Conservation (phyloP, 2,888 invertebrate species). For the Eristalinus sepulchralis region DNA sequence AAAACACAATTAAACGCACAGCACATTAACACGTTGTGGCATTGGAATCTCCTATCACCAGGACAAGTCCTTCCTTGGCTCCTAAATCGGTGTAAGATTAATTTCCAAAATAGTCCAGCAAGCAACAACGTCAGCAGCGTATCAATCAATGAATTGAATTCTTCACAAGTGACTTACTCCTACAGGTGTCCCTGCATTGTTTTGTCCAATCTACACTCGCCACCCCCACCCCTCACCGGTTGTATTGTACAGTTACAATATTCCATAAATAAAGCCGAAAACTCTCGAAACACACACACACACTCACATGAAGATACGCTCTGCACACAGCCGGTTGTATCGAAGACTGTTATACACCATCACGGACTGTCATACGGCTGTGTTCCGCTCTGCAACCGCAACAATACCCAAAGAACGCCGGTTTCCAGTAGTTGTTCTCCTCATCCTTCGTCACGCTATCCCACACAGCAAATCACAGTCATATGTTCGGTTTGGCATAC, state of each 20-base stretch:
- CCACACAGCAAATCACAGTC: conserved; percentile 58
- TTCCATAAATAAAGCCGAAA: conserved; percentile 66
- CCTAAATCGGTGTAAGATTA: not conserved
- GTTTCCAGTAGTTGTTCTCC: conserved; percentile 39
- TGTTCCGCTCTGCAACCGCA: conserved; percentile 20
- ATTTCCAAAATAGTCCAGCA: not conserved
- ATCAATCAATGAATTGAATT: conserved; percentile 66
- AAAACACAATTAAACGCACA: not conserved
- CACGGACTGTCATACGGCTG: conserved; percentile 25
- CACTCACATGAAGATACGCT: not conserved
- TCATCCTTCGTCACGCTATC: not conserved
- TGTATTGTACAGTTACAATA: conserved; percentile 53
- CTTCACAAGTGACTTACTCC: conserved; percentile 55
- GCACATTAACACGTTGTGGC: not conserved
- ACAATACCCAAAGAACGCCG: conserved; percentile 54
- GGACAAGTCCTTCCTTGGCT: not conserved
- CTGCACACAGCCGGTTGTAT: not conserved
- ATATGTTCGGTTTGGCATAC: conserved; percentile 60
- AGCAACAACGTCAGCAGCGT: conserved; percentile 4
- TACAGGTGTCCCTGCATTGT: conserved; percentile 69
- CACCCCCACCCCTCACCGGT: not conserved
- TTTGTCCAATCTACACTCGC: not conserved
- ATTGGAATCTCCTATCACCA: not conserved
- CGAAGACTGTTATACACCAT: conserved; percentile 3
- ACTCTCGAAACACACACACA: conserved; percentile 36